Evolutionary conservation across 2,888 invertebrate species (phyloP).

Genomic region (Shargacucullia verbasci): DNA sequence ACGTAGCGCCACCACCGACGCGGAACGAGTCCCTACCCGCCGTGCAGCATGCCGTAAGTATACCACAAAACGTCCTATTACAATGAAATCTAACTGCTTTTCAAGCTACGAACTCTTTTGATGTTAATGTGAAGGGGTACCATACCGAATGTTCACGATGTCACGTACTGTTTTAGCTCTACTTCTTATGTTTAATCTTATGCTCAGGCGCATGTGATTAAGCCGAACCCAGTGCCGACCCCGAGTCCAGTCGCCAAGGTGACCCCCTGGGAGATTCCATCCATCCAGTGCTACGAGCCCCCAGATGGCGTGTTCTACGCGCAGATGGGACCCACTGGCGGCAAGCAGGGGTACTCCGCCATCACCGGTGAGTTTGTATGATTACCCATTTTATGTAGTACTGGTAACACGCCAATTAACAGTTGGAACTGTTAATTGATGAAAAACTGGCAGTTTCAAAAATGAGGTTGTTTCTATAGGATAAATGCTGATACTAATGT

Average conservation of each 20-base stretch:
- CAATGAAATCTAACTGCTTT: no score
- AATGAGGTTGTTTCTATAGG: no score
- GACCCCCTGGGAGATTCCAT: constrained; percentile 95
- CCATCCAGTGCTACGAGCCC: constrained; percentile 96
- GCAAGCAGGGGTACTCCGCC: constrained; percentile 96
- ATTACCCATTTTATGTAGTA: no score
- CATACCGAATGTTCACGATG: no score
- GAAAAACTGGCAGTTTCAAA: no score
- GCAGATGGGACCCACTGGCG: constrained; percentile 97
- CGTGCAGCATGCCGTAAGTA: constrained; percentile 29
- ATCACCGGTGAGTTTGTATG: constrained; percentile 91
- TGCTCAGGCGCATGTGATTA: constrained; percentile 55
- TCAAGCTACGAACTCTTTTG: no score
- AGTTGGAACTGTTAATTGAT: no score
- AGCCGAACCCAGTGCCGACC: constrained; percentile 84
- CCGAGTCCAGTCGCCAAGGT: constrained; percentile 91
- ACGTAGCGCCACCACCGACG: constrained; percentile 35
- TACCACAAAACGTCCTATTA: not conserved
- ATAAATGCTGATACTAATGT: no score
- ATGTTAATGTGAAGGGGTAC: no score
- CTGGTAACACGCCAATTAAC: no score
- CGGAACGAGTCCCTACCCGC: not conserved
- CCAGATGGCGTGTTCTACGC: constrained; percentile 97
- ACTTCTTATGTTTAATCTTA: not conserved
- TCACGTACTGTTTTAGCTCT: no score